A percentile compares a stretch with the other conserved stretches of the same genome.
These are phyloP conservation scores for Euwallacea similis DNA, from an alignment of 1,140 invertebrate genomes.

Conservation along the genomic window DNA sequence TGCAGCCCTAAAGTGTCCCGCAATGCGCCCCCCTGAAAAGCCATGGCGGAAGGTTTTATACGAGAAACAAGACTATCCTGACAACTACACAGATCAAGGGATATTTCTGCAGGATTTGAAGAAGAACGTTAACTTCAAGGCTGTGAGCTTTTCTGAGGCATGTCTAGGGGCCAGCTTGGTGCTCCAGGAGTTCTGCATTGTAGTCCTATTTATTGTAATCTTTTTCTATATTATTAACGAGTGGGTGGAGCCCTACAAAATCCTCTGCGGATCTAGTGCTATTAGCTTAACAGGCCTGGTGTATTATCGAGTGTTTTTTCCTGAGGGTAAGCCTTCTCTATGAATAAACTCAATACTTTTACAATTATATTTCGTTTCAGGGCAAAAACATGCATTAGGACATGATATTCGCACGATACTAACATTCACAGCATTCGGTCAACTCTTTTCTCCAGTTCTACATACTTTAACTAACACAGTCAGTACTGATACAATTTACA, in stretches of 20 bases:
- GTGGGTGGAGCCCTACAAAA: constrained; percentile 62
- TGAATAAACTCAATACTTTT: constrained; percentile 3
- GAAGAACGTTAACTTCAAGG: constrained; percentile 79
- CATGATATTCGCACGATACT: constrained; percentile 62
- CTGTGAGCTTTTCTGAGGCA: constrained; percentile 68
- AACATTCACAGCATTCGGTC: constrained; percentile 82
- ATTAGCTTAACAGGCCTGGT: constrained; percentile 62
- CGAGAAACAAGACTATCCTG: constrained; percentile 80
- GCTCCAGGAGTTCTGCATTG: constrained; percentile 73
- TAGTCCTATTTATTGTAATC: constrained; percentile 73
- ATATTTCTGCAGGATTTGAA: constrained; percentile 82
- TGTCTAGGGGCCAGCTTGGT: constrained; percentile 73
- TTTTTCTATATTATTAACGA: constrained; percentile 75
- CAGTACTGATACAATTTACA: constrained; percentile 96
- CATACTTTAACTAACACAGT: constrained; percentile 94
- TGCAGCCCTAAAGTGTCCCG: too few relatives aligned
- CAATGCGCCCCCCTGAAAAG: constrained; percentile 14
- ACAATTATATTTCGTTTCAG: constrained; percentile 7
- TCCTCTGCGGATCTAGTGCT: constrained; percentile 61
- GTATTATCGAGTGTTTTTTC: constrained; percentile 55
- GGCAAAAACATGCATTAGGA: constrained; percentile 39
- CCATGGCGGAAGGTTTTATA: constrained; percentile 88
- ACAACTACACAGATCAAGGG: constrained; percentile 86
- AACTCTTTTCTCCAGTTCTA: constrained; percentile 85
- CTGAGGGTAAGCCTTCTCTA: background rate